Evolutionary conservation across 2,797 vertebrate species (phyloP).

Genomic region (Pseudochirops cupreus): DNA sequence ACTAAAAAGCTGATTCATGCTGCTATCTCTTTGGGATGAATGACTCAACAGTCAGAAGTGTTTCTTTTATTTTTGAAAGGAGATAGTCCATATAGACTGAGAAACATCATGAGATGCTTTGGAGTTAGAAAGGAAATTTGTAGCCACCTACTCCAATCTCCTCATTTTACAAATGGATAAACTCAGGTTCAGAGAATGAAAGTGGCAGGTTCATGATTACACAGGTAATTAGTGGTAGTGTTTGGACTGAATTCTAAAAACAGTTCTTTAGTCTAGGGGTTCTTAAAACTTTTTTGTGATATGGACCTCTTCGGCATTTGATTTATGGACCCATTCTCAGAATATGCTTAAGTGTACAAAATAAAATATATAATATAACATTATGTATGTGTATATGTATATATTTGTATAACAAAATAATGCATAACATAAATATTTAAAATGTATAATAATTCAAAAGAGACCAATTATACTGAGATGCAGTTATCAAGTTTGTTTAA

Average conservation of each 20-base stretch:
- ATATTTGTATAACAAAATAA: too few species aligned
- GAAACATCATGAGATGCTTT: neutral
- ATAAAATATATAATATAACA: neutral
- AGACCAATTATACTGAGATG: neutral
- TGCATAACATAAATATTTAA: neutral
- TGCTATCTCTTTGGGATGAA: constrained; percentile 9
- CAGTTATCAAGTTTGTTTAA: neutral
- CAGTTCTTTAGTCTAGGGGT: neutral
- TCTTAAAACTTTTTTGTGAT: neutral
- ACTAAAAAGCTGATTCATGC: neutral
- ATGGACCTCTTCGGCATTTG: neutral
- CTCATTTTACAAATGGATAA: neutral
- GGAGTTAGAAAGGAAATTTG: neutral
- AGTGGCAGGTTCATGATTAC: neutral
- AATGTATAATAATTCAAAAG: neutral
- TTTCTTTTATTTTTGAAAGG: neutral
- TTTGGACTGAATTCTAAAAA: neutral
- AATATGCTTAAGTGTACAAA: neutral
- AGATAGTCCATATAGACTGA: neutral
- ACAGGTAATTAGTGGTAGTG: neutral
- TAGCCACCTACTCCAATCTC: neutral
- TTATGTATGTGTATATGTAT: too few species aligned
- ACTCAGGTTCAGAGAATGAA: neutral
- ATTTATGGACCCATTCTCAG: neutral
- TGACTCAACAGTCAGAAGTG: neutral